phyloP scores from a whole-genome alignment of 2,113 vertebrate species.

The Pygathrix nemaeus region DNA sequence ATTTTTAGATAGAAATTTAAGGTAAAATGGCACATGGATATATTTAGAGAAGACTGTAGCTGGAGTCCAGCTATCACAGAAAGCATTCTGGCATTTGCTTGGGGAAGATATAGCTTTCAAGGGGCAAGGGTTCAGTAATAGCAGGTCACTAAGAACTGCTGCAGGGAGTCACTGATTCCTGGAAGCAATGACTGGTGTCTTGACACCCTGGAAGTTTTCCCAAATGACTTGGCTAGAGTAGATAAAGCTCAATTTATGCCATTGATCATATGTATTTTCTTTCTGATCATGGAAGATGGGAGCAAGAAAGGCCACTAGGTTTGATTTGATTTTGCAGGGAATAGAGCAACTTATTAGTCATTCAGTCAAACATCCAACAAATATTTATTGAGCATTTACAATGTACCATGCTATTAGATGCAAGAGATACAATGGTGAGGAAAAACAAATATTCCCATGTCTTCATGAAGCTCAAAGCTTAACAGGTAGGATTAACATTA shows the following conservation, averaged over 20 bases:
- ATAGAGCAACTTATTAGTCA: conserved; percentile 1
- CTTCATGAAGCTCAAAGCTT: neutral
- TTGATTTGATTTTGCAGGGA: conserved; percentile 28
- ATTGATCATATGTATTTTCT: neutral
- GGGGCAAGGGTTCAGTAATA: neutral
- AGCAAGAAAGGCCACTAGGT: neutral
- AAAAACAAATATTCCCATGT: neutral
- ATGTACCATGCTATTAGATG: neutral
- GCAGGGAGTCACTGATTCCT: conserved; percentile 20
- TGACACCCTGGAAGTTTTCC: conserved; percentile 35
- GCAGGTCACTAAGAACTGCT: neutral
- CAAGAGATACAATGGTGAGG: neutral
- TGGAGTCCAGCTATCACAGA: neutral
- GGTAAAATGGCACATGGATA: conserved; percentile 37
- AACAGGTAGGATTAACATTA: neutral
- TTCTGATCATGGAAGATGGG: neutral
- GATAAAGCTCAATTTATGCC: neutral
- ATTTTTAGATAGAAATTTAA: conserved; percentile 61
- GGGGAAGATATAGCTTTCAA: conserved; percentile 36
- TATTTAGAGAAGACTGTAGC: neutral
- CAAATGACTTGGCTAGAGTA: conserved; percentile 13
- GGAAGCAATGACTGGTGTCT: neutral
- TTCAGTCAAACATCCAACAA: neutral
- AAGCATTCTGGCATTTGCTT: neutral
- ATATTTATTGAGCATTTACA: neutral